Conservation (phyloP, 1,140 invertebrate species). For the Proctacanthus coquilletti region DNA sequence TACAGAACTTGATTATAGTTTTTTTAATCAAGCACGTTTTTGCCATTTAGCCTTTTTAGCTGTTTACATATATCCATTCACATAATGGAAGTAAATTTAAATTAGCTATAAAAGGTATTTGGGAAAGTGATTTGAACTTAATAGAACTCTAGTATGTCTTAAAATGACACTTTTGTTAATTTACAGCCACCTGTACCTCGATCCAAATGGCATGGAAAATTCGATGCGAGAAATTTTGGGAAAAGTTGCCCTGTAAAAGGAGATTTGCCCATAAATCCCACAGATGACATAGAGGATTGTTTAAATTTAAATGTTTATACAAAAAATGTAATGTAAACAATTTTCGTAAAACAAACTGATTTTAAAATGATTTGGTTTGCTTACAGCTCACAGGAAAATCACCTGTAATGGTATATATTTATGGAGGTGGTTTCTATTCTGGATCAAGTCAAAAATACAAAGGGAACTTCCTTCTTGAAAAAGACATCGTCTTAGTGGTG, state of each 20-base stretch:
- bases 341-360: too few relatives aligned
- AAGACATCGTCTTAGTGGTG: constrained; percentile 60
- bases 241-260: constrained; percentile 21
- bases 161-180: too few relatives aligned
- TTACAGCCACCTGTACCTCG: constrained; percentile 17
- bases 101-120: too few relatives aligned
- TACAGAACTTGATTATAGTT: too few relatives aligned
- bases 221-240: constrained; percentile 17
- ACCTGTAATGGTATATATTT: constrained; percentile 28
- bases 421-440: constrained; percentile 27
- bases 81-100: too few relatives aligned
- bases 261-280: constrained; percentile 10
- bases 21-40: too few relatives aligned
- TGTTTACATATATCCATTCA: too few relatives aligned
- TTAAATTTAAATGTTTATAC: constrained; percentile 24
- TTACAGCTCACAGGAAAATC: too few relatives aligned
- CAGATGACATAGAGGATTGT: constrained; percentile 22
- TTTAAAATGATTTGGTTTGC: too few relatives aligned
- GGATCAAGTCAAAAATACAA: constrained; percentile 41
- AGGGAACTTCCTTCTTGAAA: constrained; percentile 55
- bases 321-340: constrained; percentile 17
- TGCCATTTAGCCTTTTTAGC: too few relatives aligned
- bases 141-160: too few relatives aligned
- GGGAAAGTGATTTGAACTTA: too few relatives aligned
- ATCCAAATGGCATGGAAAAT: constrained; percentile 13